Base-by-base conservation (phyloP, 2,888 invertebrate genomes). In the Neuroscelio doddi region DNA sequence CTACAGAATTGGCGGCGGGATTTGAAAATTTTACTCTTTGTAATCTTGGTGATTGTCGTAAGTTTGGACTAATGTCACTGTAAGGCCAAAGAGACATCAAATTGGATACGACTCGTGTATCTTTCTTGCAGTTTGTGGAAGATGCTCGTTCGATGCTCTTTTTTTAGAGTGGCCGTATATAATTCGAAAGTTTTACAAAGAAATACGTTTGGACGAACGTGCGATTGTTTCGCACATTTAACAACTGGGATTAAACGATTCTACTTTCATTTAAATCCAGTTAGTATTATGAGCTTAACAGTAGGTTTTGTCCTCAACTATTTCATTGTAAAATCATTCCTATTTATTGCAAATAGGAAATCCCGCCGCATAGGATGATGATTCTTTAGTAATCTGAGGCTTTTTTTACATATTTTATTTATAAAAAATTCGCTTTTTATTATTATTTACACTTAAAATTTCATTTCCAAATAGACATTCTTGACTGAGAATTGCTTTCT, bases 331-430 rank as follows among this genome's bases (percentile, higher is more conserved):
- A 44, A 16, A 39, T 4, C 10, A 10, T 26, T 38, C 17, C 16
- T 41, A 7, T 14, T 3, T 10, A 1, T 10, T 24, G 9, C 9
- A 32, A 12, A 38, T 14, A 12, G 34, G 17, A 70, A 75, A 78
- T 79, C 75, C 78, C 74, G 77, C 76, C 74, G 79, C 75, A 69
- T 64, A 49, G 51, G 38, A 56, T 82, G 84, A 81, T 73, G 80
- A 82, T 77, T 81, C 84, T 85, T 85, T 85, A 85, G 84, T 85
- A 85, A 85, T 84, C 84, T 84, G 84, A 85, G 84, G 84, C 84
- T 79, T 72, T 57, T 64, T 51, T 30, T 30, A n/a, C 5, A 59
- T 41, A 10, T 29, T 38, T 32, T 3, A 36, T n/a, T n/a, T n/a
- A n/a, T n/a, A n/a, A n/a, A n/a, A n/a, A n/a, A n/a, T n/a, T 44